These are phyloP conservation scores for Pseudococcus longispinus DNA, from an alignment of 2,888 invertebrate genomes.

Conservation along the genomic window DNA sequence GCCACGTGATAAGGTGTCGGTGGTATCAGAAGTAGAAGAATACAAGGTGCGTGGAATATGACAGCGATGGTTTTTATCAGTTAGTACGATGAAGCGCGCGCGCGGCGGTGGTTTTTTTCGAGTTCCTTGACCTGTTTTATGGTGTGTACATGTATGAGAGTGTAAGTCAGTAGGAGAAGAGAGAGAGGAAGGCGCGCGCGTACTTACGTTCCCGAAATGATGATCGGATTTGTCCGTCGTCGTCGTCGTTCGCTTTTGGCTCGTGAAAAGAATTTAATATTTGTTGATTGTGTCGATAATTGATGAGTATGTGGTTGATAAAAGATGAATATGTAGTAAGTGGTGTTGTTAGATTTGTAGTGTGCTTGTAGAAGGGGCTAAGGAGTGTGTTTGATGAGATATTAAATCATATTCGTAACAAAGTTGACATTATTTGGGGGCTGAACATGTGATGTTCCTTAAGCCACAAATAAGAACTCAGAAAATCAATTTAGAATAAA, in stretches of 20 bases:
- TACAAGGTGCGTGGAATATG: not conserved
- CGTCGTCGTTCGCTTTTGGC: not conserved
- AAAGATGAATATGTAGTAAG: not conserved
- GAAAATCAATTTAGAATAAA: too few species aligned
- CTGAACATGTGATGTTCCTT: too few species aligned
- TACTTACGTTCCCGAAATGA: not conserved
- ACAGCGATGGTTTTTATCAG: conserved; percentile 5
- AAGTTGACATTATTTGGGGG: too few species aligned
- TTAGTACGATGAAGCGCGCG: not conserved
- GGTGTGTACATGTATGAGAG: not conserved
- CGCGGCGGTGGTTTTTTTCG: not conserved
- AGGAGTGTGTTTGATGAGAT: not conserved
- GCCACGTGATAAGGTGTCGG: not conserved
- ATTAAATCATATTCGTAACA: too few species aligned
- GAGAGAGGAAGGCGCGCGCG: not conserved
- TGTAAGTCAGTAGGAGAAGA: not conserved
- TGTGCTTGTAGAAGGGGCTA: not conserved
- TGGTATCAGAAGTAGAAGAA: not conserved
- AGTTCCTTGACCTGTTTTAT: conserved; percentile 8
- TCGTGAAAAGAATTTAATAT: not conserved
- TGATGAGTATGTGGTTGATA: not conserved
- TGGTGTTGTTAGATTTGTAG: not conserved
- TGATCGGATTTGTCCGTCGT: not conserved
- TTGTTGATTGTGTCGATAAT: not conserved
- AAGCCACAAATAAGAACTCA: too few species aligned